These are phyloP conservation scores for Odobenus rosmarus DNA, from an alignment of 2,113 vertebrate genomes.

Conservation along the genomic window DNA sequence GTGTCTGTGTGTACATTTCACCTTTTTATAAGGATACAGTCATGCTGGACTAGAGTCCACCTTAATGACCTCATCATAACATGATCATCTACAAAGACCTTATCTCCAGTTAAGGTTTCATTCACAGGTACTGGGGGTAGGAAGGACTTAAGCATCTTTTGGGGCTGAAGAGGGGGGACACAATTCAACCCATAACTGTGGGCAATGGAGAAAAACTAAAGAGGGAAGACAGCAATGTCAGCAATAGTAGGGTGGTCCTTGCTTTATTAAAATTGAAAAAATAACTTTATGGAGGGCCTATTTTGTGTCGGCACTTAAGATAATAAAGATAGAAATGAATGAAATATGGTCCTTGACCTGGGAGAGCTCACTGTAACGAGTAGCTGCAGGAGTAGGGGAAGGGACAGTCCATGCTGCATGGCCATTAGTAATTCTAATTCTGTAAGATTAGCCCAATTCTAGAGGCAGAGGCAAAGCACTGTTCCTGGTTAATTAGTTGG, in stretches of 20 bases:
- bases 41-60: background rate
- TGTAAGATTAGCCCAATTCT: background rate
- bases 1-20: background rate
- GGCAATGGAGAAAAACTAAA: background rate
- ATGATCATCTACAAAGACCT: background rate
- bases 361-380: background rate
- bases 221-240: background rate
- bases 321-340: background rate
- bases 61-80: background rate
- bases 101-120: constrained; percentile 15
- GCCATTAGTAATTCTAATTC: background rate
- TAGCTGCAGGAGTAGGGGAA: background rate
- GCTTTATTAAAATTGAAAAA: background rate
- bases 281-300: background rate
- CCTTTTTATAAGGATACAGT: background rate
- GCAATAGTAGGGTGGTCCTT: background rate
- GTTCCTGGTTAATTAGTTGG: background rate
- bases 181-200: background rate
- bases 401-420: background rate
- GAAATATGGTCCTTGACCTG: background rate
- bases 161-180: background rate
- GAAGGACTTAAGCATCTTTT: background rate
- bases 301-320: background rate
- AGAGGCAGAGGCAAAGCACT: background rate
- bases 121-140: background rate